These are phyloP conservation scores for Pachypanchax playfairii DNA, from an alignment of 2,113 vertebrate genomes.

Conservation along the genomic window DNA sequence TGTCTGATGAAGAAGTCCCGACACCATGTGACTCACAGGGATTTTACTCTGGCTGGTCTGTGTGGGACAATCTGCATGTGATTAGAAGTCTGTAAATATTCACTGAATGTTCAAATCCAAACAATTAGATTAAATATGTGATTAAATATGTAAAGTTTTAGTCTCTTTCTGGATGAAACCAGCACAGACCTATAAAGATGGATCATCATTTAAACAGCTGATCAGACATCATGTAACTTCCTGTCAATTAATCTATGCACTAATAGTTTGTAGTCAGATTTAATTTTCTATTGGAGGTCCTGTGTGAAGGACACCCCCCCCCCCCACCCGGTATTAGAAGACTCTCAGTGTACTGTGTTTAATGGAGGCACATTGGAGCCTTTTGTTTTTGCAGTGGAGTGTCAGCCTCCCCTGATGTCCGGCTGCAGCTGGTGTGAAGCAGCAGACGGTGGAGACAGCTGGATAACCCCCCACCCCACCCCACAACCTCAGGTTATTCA, in stretches of 20 bases:
- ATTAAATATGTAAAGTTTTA: too few relatives aligned
- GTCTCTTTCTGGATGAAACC: too few relatives aligned
- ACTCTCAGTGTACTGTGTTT: conserved; percentile 6
- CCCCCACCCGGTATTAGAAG: conserved; percentile 14
- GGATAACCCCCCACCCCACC: conserved; percentile 55
- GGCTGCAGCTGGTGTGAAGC: conserved; percentile 85
- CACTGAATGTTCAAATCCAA: background rate
- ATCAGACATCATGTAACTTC: too few relatives aligned
- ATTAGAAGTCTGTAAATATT: background rate
- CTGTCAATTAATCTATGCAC: too few relatives aligned
- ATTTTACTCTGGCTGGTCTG: conserved; percentile 10
- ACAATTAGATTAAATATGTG: background rate
- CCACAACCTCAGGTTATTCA: conserved; percentile 18
- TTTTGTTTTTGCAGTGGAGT: conserved; percentile 73
- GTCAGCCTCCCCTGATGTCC: conserved; percentile 88
- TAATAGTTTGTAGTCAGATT: too few relatives aligned
- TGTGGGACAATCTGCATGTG: background rate
- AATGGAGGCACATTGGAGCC: conserved; percentile 41
- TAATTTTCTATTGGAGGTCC: background rate
- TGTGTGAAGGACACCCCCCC: too few relatives aligned
- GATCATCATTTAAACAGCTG: too few relatives aligned
- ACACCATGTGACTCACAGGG: conserved; percentile 27
- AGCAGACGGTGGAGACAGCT: conserved; percentile 67
- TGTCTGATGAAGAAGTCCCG: background rate
- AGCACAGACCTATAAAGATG: too few relatives aligned